Base-by-base conservation (phyloP, 2,888 invertebrate genomes). In the Diaphora mendica region DNA sequence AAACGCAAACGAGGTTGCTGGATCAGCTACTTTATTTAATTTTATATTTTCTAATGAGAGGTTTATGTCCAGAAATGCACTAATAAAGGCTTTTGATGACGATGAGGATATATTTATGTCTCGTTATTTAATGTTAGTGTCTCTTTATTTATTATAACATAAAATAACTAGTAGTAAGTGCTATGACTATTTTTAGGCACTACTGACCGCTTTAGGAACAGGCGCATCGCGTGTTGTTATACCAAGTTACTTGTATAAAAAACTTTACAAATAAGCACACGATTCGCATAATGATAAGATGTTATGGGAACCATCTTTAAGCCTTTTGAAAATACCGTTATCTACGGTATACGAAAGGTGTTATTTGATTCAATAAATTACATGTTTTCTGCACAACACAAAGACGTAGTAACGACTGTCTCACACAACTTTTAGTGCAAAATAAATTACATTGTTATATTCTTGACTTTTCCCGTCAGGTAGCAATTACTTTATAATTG, bases 401-500 rank as follows among this genome's bases (percentile, higher is more conserved):
- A 17, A 55, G 51, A 42, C 68, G 5, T 62, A 30, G 15, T 15
- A 51, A 64, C 44, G 30, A 35, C 72, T 59, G 68, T 75, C 62
- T 70, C 70, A 70, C 68, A 69, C 51, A 64, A 72, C 70, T 65
- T 42, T 71, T 71, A 71, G 59, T 48, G 42, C 35, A 39, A 82
- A 88, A 86, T 89, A 90, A 84, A 80, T 68, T 68, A 79, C 89
- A 89, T 89, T 89, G 88, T 89, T 86, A 77, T 79, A 65, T 51
- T 44, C 72, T 72, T 77, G 7, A 72, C 72, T 75, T 74, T 70
- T 93, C 90, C 90, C 90, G 87, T 83, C 88, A 71, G 76, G 71
- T 88, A 84, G 87, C 87, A 90, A 93, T 92, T 91, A 91, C 71
- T 83, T 80, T 81, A 86, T 92, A 91, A 94, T 93, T 91, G 92